Evolutionary conservation across 1,140 invertebrate species (phyloP).

Genomic region (Drosophila kohkoa): DNA sequence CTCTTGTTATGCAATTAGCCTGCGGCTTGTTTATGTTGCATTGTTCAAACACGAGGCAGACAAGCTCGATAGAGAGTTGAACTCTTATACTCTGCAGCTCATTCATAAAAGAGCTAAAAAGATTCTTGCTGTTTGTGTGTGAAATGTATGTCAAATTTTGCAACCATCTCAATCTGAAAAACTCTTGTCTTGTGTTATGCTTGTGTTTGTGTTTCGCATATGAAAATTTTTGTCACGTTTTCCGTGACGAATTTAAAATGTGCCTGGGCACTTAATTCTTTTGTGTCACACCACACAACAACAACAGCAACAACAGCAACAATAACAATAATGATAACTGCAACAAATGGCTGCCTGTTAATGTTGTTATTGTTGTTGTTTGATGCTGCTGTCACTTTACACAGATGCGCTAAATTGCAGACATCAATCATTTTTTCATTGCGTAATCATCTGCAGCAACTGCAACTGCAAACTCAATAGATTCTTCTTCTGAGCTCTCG

Average conservation of each 20-base stretch:
- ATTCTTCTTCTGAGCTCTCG: constrained; percentile 60
- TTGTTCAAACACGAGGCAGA: constrained; percentile 46
- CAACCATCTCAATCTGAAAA: constrained; percentile 63
- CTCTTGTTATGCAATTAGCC: constrained; percentile 72
- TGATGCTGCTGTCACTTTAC: constrained; percentile 66
- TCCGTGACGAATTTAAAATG: constrained; percentile 83
- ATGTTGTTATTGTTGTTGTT: constrained; percentile 54
- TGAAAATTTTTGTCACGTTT: constrained; percentile 83
- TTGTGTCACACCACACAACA: constrained; percentile 73
- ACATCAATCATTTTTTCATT: constrained; percentile 79
- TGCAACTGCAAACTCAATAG: constrained; percentile 4
- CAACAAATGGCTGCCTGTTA: constrained; percentile 24
- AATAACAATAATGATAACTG: constrained; percentile 27
- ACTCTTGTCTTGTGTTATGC: constrained; percentile 31
- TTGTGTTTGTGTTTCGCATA: constrained; percentile 56
- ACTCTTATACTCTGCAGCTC: constrained; percentile 40
- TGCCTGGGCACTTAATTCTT: constrained; percentile 82
- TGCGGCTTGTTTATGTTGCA: constrained; percentile 73
- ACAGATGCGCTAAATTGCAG: constrained; percentile 82
- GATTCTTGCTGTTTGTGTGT: constrained; percentile 65
- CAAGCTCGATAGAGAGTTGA: neutral
- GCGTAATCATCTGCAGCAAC: constrained; percentile 64
- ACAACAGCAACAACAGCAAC: constrained; percentile 41
- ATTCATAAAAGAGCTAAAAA: constrained; percentile 66
- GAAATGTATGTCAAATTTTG: constrained; percentile 82